Conservation (phyloP, 2,113 vertebrate genomes). For the Cavia porcellus region DNA sequence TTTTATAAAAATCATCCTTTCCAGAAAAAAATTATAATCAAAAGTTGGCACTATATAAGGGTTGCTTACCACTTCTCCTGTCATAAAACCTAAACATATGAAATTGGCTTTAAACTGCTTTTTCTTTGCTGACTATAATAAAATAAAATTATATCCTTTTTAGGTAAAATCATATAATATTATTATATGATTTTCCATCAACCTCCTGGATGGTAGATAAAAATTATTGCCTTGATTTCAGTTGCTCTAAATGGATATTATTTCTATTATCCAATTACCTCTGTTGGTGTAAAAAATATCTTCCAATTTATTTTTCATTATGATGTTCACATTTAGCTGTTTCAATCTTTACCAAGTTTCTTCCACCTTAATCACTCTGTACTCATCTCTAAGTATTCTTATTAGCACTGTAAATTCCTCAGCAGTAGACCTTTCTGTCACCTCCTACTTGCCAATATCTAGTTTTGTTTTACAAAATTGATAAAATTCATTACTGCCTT, state of each 20-base stretch:
- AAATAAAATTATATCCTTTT: slow-evolving; percentile 45
- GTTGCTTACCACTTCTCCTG: slow-evolving; percentile 23
- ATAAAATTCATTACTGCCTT: slow-evolving; percentile 48
- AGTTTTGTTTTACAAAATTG: not conserved
- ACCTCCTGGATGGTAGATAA: not conserved
- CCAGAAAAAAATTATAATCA: slow-evolving; percentile 3
- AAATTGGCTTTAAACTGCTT: slow-evolving; percentile 62
- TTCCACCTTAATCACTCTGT: not conserved
- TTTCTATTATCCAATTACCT: slow-evolving; percentile 22
- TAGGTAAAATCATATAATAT: slow-evolving; percentile 54
- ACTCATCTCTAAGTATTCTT: not conserved
- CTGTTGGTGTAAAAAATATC: not conserved
- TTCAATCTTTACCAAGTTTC: not conserved
- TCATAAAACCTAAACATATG: slow-evolving; percentile 11
- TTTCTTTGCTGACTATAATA: slow-evolving; percentile 50
- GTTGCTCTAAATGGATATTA: slow-evolving; percentile 29
- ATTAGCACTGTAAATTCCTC: not conserved
- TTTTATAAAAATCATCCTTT: slow-evolving; percentile 21
- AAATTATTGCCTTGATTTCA: slow-evolving; percentile 8
- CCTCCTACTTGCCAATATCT: slow-evolving; percentile 20
- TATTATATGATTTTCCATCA: not conserved
- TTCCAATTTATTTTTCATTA: slow-evolving; percentile 46
- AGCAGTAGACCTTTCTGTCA: slow-evolving; percentile 4
- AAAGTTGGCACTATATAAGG: slow-evolving; percentile 4
- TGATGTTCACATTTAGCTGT: not conserved